Evolutionary conservation across 2,113 vertebrate genomes (phyloP).

Genomic region (Halcyon malimbica): DNA sequence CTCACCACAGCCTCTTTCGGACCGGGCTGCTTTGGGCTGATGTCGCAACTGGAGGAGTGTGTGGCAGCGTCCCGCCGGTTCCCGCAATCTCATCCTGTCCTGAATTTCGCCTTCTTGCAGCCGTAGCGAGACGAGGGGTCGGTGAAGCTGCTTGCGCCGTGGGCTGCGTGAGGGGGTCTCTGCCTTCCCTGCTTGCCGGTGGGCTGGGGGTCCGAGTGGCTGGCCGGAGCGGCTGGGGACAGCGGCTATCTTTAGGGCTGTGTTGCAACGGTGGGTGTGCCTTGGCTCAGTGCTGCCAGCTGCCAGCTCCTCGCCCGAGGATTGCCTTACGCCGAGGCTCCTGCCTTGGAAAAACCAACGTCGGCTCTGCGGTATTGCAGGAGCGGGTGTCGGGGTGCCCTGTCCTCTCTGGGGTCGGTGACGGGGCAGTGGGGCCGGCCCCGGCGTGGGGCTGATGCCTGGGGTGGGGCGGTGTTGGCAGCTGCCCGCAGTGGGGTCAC

Average conservation of each 20-base stretch:
- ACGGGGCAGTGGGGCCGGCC: not conserved
- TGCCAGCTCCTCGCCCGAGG: not conserved
- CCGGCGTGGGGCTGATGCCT: not conserved
- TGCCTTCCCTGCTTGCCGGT: not conserved
- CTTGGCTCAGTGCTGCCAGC: not conserved
- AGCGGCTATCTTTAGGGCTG: conserved; percentile 30
- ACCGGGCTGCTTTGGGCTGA: not conserved
- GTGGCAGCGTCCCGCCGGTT: accelerated
- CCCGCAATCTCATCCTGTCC: not conserved
- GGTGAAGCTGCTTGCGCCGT: not conserved
- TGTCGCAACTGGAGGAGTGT: not conserved
- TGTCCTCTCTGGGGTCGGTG: not conserved
- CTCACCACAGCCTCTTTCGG: not conserved
- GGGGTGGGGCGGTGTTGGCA: not conserved
- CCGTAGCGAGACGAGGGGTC: accelerated
- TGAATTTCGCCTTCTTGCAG: not conserved
- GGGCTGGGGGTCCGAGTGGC: not conserved
- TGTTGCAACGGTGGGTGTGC: conserved; percentile 15
- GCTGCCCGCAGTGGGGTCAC: not conserved
- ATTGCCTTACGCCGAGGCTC: not conserved
- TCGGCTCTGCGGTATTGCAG: not conserved
- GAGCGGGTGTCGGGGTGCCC: not conserved
- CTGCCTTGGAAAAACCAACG: not conserved
- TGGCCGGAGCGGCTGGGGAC: not conserved
- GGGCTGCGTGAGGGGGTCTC: not conserved